phyloP scores from a whole-genome alignment of 2,797 vertebrate species.

The Oceanodroma leucorhoa region DNA sequence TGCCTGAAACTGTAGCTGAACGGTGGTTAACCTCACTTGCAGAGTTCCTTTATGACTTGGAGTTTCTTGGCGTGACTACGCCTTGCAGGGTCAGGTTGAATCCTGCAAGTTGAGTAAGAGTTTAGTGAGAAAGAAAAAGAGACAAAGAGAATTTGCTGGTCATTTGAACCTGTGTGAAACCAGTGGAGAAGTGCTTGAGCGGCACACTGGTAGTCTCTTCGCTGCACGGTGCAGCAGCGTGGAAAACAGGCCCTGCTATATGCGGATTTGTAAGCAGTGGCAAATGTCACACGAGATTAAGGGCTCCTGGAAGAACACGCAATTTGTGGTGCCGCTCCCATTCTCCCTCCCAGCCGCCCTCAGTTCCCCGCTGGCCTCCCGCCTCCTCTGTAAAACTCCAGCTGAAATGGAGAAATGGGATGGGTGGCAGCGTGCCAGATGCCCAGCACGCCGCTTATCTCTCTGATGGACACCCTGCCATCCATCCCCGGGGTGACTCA shows the following conservation, averaged over 20 bases:
- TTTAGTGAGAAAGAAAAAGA: not conserved
- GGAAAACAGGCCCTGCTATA: slow-evolving; percentile 4
- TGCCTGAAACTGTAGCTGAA: not conserved
- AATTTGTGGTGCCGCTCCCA: not conserved
- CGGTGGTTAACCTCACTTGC: not conserved
- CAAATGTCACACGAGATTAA: slow-evolving; percentile 35
- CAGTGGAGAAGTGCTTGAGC: not conserved
- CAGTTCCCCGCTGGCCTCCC: not conserved
- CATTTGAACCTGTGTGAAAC: not conserved
- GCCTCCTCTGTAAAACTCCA: not conserved
- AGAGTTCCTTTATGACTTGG: not conserved
- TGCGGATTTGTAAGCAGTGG: not conserved
- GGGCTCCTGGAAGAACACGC: not conserved
- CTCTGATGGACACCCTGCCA: not conserved
- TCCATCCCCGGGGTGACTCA: not conserved
- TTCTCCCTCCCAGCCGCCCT: not conserved
- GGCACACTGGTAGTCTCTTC: not conserved
- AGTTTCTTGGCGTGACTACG: not conserved
- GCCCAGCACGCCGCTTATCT: fast-evolving
- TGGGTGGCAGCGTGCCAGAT: slow-evolving; percentile 12
- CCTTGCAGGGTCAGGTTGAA: not conserved
- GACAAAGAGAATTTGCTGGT: not conserved
- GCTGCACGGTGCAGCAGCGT: not conserved
- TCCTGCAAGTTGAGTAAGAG: not conserved
- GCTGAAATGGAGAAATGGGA: slow-evolving; percentile 39